Evolutionary conservation across 2,797 vertebrate genomes (phyloP).

Genomic region (Falco rusticolus): DNA sequence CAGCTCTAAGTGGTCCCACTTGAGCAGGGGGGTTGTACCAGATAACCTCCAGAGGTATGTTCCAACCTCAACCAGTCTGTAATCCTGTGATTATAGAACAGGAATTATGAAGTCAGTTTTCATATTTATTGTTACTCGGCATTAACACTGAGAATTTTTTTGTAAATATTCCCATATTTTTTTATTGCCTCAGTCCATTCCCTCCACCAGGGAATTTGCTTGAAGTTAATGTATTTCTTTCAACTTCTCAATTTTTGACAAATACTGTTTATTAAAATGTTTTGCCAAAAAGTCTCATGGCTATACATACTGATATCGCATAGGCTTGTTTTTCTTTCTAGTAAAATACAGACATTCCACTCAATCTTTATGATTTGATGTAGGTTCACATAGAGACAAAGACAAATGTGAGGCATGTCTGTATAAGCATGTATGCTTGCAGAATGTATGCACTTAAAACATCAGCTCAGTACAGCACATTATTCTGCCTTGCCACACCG

Average conservation of each 20-base stretch:
- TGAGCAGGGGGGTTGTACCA: neutral
- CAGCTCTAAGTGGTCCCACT: neutral
- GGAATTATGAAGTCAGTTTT: neutral
- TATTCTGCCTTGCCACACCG: neutral
- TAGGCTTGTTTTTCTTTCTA: neutral
- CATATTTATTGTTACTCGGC: neutral
- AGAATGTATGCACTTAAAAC: neutral
- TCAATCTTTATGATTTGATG: neutral
- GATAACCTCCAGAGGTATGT: neutral
- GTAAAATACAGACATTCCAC: neutral
- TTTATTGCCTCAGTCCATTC: neutral
- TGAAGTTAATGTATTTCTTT: neutral
- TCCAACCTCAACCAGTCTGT: neutral
- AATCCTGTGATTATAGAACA: neutral
- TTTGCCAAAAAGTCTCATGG: neutral
- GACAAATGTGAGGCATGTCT: neutral
- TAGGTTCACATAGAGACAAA: neutral
- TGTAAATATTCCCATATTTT: neutral
- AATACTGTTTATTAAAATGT: neutral
- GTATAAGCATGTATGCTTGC: accelerated
- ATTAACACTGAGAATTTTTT: neutral
- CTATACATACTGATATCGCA: neutral
- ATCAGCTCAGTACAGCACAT: neutral
- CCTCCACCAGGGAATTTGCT: neutral
- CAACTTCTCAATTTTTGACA: neutral